These are phyloP conservation scores for Atta texana DNA, from an alignment of 1,140 invertebrate genomes.

Conservation along the genomic window DNA sequence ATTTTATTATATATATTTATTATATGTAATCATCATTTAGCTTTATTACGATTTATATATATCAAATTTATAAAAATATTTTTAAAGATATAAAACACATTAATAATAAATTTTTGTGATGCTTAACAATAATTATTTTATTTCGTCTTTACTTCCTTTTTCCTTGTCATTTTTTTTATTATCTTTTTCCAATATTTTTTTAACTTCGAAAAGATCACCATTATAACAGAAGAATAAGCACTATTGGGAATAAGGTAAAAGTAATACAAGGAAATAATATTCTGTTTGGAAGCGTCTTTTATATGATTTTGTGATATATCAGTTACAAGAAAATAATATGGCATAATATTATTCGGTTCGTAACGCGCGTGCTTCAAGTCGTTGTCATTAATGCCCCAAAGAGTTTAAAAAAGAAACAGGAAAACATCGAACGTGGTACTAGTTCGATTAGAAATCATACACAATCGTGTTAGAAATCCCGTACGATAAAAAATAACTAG, in stretches of 20 bases:
- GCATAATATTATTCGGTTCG: constrained; percentile 44
- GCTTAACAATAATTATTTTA: neutral
- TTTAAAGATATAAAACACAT: neutral
- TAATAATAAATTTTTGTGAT: neutral
- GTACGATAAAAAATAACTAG: constrained; percentile 69
- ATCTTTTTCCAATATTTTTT: neutral
- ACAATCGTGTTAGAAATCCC: constrained; percentile 1
- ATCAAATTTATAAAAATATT: neutral
- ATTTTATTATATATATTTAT: neutral
- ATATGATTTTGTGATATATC: constrained; percentile 61
- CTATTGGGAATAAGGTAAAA: constrained; percentile 16
- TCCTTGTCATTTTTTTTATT: neutral
- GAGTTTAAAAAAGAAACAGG: constrained; percentile 9
- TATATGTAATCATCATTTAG: neutral
- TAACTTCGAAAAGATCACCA: neutral
- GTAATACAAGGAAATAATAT: neutral
- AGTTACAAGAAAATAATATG: constrained; percentile 72
- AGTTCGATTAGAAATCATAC: constrained; percentile 53
- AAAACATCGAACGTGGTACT: constrained; percentile 30
- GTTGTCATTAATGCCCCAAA: constrained; percentile 4
- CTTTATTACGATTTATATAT: neutral
- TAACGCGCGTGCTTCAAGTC: constrained; percentile 20
- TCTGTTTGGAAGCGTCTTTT: constrained; percentile 1
- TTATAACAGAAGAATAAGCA: neutral
- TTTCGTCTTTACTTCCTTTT: neutral